Conservation (phyloP, 2,888 invertebrate species). For the Oscheius sp. region DNA sequence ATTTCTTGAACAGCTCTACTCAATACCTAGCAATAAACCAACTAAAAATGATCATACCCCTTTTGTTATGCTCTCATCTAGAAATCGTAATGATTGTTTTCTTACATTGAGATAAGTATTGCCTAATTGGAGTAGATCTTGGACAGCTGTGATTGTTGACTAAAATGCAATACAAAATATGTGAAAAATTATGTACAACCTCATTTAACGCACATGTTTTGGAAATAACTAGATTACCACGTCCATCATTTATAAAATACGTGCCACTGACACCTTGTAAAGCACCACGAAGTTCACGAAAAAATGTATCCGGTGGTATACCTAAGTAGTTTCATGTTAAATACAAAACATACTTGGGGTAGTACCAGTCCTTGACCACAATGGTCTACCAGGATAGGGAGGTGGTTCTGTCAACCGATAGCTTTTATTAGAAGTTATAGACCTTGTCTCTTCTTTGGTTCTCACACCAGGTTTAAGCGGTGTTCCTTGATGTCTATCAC, state of each 20-base stretch:
- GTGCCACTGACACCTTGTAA: constrained; percentile 19
- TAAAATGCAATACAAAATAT: not conserved
- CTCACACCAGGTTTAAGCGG: constrained; percentile 9
- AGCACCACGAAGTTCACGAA: constrained; percentile 15
- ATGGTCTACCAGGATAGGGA: constrained; percentile 15
- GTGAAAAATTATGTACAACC: not conserved
- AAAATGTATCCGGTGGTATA: not conserved
- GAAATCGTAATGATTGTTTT: too few species aligned
- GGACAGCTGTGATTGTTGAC: not conserved
- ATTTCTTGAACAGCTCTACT: not conserved
- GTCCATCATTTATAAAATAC: constrained; percentile 21
- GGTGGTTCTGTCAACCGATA: not conserved
- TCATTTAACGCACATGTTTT: constrained; percentile 14
- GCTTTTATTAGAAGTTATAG: not conserved
- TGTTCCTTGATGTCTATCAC: constrained; percentile 5
- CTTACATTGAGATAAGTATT: constrained; percentile 14
- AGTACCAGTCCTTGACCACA: not conserved
- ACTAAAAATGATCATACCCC: not conserved
- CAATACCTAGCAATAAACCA: not conserved
- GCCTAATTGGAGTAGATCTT: constrained; percentile 16
- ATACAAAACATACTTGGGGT: not conserved
- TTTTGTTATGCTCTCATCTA: too few species aligned
- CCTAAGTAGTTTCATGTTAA: not conserved
- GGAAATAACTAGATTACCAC: constrained; percentile 6
- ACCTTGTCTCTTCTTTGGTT: not conserved